Evolutionary conservation across 2,888 invertebrate genomes (phyloP), one percentile per base, ranked within the genome.

Genomic region (Miltochrista miniata): DNA sequence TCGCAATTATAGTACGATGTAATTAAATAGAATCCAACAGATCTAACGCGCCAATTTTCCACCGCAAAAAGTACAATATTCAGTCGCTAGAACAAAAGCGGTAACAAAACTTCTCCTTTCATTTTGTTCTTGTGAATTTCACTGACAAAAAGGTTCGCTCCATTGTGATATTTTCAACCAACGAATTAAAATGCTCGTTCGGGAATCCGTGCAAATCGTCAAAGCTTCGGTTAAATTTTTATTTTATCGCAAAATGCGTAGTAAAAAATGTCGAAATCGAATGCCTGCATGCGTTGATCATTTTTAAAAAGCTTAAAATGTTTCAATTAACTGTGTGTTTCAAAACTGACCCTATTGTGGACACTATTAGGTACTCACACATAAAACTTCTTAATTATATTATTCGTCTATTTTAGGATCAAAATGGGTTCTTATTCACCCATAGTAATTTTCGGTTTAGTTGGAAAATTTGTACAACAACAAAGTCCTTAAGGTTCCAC

Each of bases 221-320:
- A 68, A 68, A 65, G 65, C 59, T 52, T 59, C 4, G 14, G 54
- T 68, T 45, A 51, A 50, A 64, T 64, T 69, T n/a, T 64, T 66
- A 69, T 69, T 69, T 69, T 61, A 69, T 66, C 66, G 58, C 63
- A 53, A 56, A 68, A 61, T 44, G 47, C 55, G 51, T 59, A 57
- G 67, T 66, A 62, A 60, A 50, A 49, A 46, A 59, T 55, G 56
- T 55, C 51, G 61, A 59, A 61, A 61, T 51, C 44, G 51, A 40
- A 9, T 34, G 40, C 54, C 48, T 51, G 51, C 51, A 30, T 44
- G 51, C 51, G 44, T 40, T 51, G 45, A 62, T 54, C 45, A 52
- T 43, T 46, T 48, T 59, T 54, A 51, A 59, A 50, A 67, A 58
- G 56, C 59, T 61, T 54, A 60, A 65, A 45, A 24, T 5, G 5